Percentiles rank a stretch among this genome's conserved stretches.
These are phyloP conservation scores for Rhea americana DNA, from an alignment of 2,113 vertebrate genomes.

Conservation along the genomic window DNA sequence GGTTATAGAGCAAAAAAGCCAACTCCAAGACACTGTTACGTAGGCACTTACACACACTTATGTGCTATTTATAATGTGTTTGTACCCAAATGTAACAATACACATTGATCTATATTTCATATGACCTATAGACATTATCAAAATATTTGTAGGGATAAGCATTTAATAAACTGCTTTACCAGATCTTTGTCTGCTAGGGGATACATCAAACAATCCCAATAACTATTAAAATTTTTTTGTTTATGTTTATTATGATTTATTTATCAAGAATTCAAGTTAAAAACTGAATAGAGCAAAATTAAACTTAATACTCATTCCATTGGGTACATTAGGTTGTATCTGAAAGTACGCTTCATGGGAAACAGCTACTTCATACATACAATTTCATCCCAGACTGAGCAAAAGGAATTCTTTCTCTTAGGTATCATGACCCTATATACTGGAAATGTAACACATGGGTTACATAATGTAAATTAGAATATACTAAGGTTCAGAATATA, in stretches of 20 bases:
- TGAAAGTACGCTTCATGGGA: neutral
- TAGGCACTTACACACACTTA: neutral
- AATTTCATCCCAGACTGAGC: neutral
- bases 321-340: neutral
- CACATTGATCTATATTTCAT: neutral
- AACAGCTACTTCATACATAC: neutral
- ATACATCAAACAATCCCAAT: neutral
- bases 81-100: rapidly evolving
- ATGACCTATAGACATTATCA: neutral
- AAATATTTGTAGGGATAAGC: neutral
- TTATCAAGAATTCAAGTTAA: neutral
- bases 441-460: neutral
- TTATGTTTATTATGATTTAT: neutral
- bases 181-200: neutral
- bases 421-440: neutral
- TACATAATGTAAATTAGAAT: neutral
- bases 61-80: neutral
- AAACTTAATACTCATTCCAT: neutral
- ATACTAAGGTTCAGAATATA: neutral
- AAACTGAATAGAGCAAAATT: neutral
- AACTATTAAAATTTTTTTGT: neutral
- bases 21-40: neutral
- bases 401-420: neutral
- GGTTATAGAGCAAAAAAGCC: neutral
- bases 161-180: neutral